These are phyloP conservation scores for Cactoblastis cactorum DNA, from an alignment of 2,888 invertebrate species.

Conservation along the genomic window DNA sequence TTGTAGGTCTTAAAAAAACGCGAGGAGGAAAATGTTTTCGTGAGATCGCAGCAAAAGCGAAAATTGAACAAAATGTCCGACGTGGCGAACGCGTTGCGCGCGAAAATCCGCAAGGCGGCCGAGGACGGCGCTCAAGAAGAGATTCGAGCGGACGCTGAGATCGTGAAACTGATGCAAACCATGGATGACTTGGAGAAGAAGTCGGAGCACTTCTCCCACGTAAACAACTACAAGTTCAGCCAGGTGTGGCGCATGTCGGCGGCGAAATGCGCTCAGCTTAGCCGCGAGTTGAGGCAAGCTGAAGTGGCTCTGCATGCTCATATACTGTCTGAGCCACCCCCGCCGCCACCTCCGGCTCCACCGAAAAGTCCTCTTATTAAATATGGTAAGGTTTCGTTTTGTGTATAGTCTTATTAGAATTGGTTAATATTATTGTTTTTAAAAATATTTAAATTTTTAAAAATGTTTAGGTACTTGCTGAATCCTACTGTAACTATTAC, in stretches of 20 bases:
- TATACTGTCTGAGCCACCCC: slow-evolving; percentile 61
- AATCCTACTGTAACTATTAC: too few species aligned
- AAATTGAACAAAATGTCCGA: slow-evolving; percentile 88
- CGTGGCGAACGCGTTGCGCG: slow-evolving; percentile 81
- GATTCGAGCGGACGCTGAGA: slow-evolving; percentile 83
- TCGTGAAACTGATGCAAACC: slow-evolving; percentile 82
- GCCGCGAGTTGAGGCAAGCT: slow-evolving; percentile 46
- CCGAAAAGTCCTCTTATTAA: slow-evolving; percentile 53
- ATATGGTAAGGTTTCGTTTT: slow-evolving; percentile 37
- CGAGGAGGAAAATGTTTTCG: slow-evolving; percentile 91
- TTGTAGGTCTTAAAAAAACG: slow-evolving; percentile 86
- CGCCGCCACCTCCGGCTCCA: slow-evolving; percentile 49
- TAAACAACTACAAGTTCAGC: slow-evolving; percentile 82
- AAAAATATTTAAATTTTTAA: too few species aligned
- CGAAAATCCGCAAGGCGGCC: slow-evolving; percentile 83
- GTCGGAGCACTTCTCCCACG: slow-evolving; percentile 81
- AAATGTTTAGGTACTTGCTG: too few species aligned
- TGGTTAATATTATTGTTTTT: too few species aligned
- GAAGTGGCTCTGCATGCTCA: slow-evolving; percentile 69
- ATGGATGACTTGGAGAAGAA: slow-evolving; percentile 86
- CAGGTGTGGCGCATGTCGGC: slow-evolving; percentile 71
- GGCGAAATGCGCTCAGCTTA: slow-evolving; percentile 42
- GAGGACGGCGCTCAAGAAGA: slow-evolving; percentile 83
- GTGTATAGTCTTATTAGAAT: too few species aligned
- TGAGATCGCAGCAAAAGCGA: slow-evolving; percentile 88